phyloP scores from a whole-genome alignment of 2,888 invertebrate genomes.

The Congeria kusceri region DNA sequence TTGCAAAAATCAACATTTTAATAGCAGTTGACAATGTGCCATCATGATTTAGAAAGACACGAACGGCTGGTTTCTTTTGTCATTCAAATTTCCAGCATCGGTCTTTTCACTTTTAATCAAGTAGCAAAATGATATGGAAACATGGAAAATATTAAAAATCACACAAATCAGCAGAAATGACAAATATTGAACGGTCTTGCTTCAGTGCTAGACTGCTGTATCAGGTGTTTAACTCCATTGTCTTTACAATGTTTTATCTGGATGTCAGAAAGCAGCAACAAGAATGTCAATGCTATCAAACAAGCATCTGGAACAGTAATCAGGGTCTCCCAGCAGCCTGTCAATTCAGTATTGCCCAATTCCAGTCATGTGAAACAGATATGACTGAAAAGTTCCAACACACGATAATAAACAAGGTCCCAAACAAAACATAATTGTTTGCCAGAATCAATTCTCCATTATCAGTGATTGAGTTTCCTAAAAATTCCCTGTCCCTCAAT shows the following conservation, averaged over 20 bases:
- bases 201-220: too few species aligned
- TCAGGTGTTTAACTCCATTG: too few species aligned
- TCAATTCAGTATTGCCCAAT: background rate
- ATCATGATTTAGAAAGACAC: too few species aligned
- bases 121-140: background rate
- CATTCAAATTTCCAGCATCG: background rate
- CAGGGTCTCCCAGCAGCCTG: background rate
- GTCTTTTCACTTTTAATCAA: background rate
- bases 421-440: constrained; percentile 32
- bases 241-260: too few species aligned
- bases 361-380: constrained; percentile 36
- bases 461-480: constrained; percentile 36
- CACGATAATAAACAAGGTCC: constrained; percentile 16
- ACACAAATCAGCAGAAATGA: background rate
- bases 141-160: background rate
- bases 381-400: constrained; percentile 17
- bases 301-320: background rate
- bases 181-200: too few species aligned
- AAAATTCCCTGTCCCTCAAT: constrained; percentile 7
- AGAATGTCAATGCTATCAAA: constrained; percentile 5
- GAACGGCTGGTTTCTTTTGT: background rate
- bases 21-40: background rate
- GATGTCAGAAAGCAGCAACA: background rate
- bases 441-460: constrained; percentile 46
- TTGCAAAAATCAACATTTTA: constrained; percentile 9